Conservation (phyloP, 2,888 invertebrate species). For the Patella caerulea region DNA sequence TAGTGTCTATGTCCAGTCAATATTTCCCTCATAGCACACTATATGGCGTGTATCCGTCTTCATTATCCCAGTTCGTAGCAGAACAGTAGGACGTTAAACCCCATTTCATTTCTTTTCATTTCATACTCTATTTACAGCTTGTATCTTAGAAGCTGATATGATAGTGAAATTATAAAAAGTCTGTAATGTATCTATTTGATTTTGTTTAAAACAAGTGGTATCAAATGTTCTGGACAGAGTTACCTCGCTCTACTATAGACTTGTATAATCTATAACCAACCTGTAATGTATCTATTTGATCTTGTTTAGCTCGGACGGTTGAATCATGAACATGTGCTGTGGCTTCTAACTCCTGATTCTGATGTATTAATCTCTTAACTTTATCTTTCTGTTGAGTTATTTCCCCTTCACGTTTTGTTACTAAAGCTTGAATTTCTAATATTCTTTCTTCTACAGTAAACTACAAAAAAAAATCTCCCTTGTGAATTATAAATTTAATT, state of each 20-base stretch:
- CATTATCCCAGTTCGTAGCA: too few species aligned
- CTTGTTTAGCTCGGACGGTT: constrained; percentile 48
- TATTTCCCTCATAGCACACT: too few species aligned
- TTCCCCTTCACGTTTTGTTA: constrained; percentile 49
- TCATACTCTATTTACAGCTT: too few species aligned
- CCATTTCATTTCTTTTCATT: too few species aligned
- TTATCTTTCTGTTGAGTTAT: constrained; percentile 49
- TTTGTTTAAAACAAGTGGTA: constrained; percentile 47
- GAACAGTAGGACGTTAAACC: too few species aligned
- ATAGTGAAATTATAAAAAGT: constrained; percentile 30
- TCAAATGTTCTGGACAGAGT: too few species aligned
- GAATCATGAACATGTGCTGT: constrained; percentile 45
- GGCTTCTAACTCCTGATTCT: constrained; percentile 49
- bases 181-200: constrained; percentile 58
- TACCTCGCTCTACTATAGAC: too few species aligned
- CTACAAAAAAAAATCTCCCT: constrained; percentile 28
- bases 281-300: constrained; percentile 59
- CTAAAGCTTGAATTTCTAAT: constrained; percentile 38
- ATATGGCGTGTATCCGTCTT: too few species aligned
- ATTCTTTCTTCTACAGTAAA: constrained; percentile 47
- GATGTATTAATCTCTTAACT: constrained; percentile 37
- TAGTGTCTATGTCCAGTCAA: too few species aligned
- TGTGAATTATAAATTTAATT: too few species aligned
- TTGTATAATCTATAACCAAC: constrained; percentile 31
- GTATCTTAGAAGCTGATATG: too few species aligned